Evolutionary conservation across 2,113 vertebrate species (phyloP).

Genomic region (Platichthys stellatus): DNA sequence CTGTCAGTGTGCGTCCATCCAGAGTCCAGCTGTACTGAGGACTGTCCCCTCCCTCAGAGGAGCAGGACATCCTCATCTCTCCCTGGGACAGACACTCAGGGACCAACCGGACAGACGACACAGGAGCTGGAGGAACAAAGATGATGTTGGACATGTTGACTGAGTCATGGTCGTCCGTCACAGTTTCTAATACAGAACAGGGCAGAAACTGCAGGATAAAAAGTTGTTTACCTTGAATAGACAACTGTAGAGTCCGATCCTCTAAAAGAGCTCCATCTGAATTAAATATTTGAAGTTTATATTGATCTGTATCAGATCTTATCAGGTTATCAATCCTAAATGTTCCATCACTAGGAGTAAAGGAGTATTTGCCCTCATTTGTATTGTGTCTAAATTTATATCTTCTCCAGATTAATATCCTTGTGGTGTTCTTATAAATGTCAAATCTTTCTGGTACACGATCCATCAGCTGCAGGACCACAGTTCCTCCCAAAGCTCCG

Average conservation of each 20-base stretch:
- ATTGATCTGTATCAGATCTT: constrained; percentile 38
- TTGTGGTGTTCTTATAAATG: fast-evolving
- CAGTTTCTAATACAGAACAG: constrained; percentile 1
- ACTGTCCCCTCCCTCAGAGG: constrained; percentile 49
- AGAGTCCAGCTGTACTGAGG: constrained; percentile 69
- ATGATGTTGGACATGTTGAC: not conserved
- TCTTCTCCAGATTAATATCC: too few relatives aligned
- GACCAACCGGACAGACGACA: constrained; percentile 40
- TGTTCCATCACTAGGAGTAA: constrained; percentile 33
- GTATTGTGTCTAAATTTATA: too few relatives aligned
- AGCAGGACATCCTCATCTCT: constrained; percentile 54
- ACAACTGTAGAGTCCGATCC: not conserved
- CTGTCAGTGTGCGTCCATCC: constrained; percentile 41
- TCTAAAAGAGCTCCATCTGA: fast-evolving
- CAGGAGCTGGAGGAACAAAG: constrained; percentile 53
- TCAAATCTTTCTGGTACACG: fast-evolving
- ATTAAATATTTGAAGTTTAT: not conserved
- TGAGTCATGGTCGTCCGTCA: not conserved
- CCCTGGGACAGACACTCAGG: constrained; percentile 57
- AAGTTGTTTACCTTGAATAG: constrained; percentile 51
- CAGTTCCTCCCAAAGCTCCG: constrained; percentile 63
- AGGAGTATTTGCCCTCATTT: not conserved
- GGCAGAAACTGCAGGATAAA: not conserved
- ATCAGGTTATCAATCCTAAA: constrained; percentile 44
- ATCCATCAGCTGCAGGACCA: constrained; percentile 52